These are phyloP conservation scores for Brenthis ino DNA, from an alignment of 2,888 invertebrate genomes.

Conservation along the genomic window DNA sequence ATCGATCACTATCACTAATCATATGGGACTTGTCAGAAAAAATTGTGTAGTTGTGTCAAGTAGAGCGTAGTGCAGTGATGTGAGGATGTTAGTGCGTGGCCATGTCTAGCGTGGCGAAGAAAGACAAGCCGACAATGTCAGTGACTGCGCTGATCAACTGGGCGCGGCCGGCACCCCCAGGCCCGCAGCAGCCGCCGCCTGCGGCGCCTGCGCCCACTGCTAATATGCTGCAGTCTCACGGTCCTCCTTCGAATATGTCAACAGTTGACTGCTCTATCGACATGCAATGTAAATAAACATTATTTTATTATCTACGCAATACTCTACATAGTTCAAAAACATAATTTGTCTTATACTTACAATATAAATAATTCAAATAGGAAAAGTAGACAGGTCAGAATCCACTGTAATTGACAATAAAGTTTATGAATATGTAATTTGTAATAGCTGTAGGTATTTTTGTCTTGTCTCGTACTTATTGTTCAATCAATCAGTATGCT, in stretches of 20 bases:
- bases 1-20: slow-evolving; percentile 51
- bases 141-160: slow-evolving; percentile 91
- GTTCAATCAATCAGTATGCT: too few species aligned
- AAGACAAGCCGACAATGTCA: slow-evolving; percentile 93
- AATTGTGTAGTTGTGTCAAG: slow-evolving; percentile 54
- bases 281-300: slow-evolving; percentile 69
- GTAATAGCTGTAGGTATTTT: too few species aligned
- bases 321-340: background rate
- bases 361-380: background rate
- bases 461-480: too few species aligned
- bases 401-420: too few species aligned
- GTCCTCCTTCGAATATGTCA: slow-evolving; percentile 60
- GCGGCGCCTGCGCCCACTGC: slow-evolving; percentile 59
- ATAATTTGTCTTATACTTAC: background rate
- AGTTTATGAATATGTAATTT: too few species aligned
- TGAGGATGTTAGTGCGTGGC: slow-evolving; percentile 76
- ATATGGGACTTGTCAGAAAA: slow-evolving; percentile 44
- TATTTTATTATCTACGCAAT: background rate
- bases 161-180: slow-evolving; percentile 79
- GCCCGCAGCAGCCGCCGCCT: slow-evolving; percentile 62
- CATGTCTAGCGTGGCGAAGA: slow-evolving; percentile 88
- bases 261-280: slow-evolving; percentile 73
- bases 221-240: slow-evolving; percentile 58
- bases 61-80: slow-evolving; percentile 65
- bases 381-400: too few species aligned